A percentile compares a stretch with the other conserved stretches of the same genome.
These are phyloP conservation scores for Dasypus novemcinctus DNA, from an alignment of 2,113 vertebrate species.

Conservation along the genomic window DNA sequence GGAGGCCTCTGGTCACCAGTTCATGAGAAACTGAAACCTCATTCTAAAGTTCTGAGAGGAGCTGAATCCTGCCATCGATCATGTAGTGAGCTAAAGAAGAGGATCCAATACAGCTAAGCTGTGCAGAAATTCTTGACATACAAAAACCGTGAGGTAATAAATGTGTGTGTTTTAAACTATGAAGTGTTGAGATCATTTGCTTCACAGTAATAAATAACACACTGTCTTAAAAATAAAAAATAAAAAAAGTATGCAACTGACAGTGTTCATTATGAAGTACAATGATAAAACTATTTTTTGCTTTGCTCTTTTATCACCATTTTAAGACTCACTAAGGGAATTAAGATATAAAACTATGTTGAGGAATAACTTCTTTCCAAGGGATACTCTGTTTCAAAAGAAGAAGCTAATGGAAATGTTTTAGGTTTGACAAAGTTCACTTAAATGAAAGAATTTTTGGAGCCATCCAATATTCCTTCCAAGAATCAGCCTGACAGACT, in stretches of 20 bases:
- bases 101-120: background rate
- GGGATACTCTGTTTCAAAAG: background rate
- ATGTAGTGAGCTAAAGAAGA: background rate
- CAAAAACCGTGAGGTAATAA: background rate
- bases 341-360: background rate
- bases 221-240: background rate
- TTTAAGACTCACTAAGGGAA: background rate
- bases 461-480: background rate
- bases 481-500: background rate
- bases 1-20: background rate
- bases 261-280: background rate
- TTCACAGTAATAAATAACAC: background rate
- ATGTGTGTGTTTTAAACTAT: background rate
- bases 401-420: background rate
- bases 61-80: background rate
- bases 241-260: background rate
- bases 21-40: background rate
- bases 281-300: background rate
- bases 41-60: background rate
- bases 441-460: background rate
- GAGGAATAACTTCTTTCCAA: background rate
- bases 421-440: background rate
- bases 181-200: background rate
- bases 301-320: background rate
- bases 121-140: background rate